A percentile compares a stretch with the other conserved stretches of the same genome.
Evolutionary conservation across 2,888 invertebrate species (phyloP).

Genomic region (Nebria salina): DNA sequence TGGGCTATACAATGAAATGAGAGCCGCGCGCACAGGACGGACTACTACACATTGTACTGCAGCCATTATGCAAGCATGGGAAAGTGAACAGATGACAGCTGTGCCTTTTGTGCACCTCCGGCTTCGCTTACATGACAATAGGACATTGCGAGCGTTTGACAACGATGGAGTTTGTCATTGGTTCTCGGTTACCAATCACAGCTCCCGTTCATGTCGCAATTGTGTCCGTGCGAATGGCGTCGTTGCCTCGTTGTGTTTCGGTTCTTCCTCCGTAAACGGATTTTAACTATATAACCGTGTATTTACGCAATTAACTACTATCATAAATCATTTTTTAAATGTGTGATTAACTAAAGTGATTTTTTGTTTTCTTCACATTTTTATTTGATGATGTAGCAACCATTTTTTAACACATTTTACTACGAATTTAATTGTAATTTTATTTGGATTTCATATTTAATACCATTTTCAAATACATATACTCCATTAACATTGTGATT

Average conservation of each 20-base stretch:
- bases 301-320: neutral
- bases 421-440: too few relatives aligned
- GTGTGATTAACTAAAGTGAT: too few relatives aligned
- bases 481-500: too few relatives aligned
- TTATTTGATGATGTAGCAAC: too few relatives aligned
- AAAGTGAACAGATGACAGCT: conserved; percentile 46
- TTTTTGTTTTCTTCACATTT: too few relatives aligned
- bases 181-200: conserved; percentile 35
- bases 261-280: neutral
- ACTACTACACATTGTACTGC: conserved; percentile 37
- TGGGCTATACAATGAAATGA: conserved; percentile 9
- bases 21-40: conserved; percentile 24
- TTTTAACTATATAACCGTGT: neutral
- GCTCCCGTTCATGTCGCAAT: conserved; percentile 14
- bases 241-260: conserved; percentile 13
- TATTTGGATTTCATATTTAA: too few relatives aligned
- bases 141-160: conserved; percentile 33
- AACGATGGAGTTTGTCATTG: conserved; percentile 32
- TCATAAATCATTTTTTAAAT: too few relatives aligned
- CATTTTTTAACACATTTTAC: too few relatives aligned
- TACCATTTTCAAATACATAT: too few relatives aligned
- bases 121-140: conserved; percentile 36
- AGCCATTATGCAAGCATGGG: conserved; percentile 44
- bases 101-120: conserved; percentile 33
- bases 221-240: conserved; percentile 27